Percentiles rank a stretch among this genome's conserved stretches.
Conservation (phyloP, 2,888 invertebrate genomes). For the Lasioglossum lativentre region DNA sequence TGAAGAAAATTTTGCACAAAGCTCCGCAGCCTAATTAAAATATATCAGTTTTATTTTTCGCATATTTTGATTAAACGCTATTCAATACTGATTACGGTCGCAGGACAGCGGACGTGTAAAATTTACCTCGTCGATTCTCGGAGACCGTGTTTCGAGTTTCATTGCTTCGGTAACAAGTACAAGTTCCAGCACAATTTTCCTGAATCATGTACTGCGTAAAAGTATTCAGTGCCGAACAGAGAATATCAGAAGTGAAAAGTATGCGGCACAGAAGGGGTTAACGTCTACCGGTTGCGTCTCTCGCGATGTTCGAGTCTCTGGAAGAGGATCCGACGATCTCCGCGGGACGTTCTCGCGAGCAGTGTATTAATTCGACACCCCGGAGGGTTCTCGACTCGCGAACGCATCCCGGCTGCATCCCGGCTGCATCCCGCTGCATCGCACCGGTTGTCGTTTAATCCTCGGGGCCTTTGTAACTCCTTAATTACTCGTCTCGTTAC, state of each 20-base stretch:
- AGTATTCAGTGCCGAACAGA: not conserved
- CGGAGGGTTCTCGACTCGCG: not conserved
- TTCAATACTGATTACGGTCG: no score
- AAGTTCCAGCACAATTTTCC: not conserved
- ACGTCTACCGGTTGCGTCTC: not conserved
- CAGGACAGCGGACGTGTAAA: no score
- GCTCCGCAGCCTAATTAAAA: no score
- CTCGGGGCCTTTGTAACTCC: not conserved
- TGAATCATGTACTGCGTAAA: not conserved
- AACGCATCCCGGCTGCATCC: not conserved
- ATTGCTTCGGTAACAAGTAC: not conserved
- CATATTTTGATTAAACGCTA: no score
- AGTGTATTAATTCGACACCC: conserved; percentile 1
- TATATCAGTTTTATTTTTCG: no score
- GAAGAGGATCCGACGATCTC: not conserved
- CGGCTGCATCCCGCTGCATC: not conserved
- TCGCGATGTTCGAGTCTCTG: not conserved
- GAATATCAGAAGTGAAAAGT: not conserved
- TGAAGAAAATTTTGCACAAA: no score
- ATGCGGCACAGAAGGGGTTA: not conserved
- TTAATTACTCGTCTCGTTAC: conserved; percentile 3
- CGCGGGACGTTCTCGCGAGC: conserved; percentile 7
- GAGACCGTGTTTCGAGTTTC: not conserved
- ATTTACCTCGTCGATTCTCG: no score
- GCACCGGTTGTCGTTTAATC: not conserved